Conservation (phyloP, 2,888 invertebrate species). For the Melanargia galathea region DNA sequence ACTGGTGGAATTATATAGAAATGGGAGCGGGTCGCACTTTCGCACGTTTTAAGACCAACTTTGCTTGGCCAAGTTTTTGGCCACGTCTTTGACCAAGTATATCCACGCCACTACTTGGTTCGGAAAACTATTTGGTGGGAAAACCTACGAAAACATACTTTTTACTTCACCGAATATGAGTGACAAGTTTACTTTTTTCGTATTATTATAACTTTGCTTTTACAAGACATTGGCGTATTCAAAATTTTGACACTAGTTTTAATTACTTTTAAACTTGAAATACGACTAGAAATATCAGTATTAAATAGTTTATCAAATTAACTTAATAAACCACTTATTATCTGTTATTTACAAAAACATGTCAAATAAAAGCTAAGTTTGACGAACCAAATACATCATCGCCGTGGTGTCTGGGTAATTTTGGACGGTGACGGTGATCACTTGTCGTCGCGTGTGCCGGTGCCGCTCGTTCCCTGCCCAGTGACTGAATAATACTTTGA, state of each 20-base stretch:
- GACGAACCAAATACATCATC: not conserved
- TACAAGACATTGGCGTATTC: too few relatives aligned
- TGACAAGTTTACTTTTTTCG: too few relatives aligned
- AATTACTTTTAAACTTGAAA: too few relatives aligned
- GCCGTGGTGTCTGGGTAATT: not conserved
- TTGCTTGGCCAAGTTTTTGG: not conserved
- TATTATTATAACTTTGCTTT: too few relatives aligned
- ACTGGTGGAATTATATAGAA: slow-evolving; percentile 86
- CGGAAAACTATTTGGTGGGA: too few relatives aligned
- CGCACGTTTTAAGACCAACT: slow-evolving; percentile 24
- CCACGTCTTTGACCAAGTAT: not conserved
- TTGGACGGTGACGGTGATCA: not conserved
- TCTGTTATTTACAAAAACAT: too few relatives aligned
- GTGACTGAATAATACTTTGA: slow-evolving; percentile 97
- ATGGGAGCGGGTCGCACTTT: slow-evolving; percentile 48
- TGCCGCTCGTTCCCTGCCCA: slow-evolving; percentile 81
- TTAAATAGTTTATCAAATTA: too few relatives aligned
- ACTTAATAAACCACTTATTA: too few relatives aligned
- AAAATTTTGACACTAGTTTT: too few relatives aligned
- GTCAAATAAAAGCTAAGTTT: not conserved
- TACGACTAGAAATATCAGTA: too few relatives aligned
- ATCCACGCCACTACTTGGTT: not conserved
- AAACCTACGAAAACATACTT: too few relatives aligned
- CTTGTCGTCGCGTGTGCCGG: slow-evolving; percentile 36
- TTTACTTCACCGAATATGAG: too few relatives aligned